A percentile compares a stretch with the other conserved stretches of the same genome.
Conservation (phyloP, 2,113 vertebrate genomes). For the Bostrychus sinensis region DNA sequence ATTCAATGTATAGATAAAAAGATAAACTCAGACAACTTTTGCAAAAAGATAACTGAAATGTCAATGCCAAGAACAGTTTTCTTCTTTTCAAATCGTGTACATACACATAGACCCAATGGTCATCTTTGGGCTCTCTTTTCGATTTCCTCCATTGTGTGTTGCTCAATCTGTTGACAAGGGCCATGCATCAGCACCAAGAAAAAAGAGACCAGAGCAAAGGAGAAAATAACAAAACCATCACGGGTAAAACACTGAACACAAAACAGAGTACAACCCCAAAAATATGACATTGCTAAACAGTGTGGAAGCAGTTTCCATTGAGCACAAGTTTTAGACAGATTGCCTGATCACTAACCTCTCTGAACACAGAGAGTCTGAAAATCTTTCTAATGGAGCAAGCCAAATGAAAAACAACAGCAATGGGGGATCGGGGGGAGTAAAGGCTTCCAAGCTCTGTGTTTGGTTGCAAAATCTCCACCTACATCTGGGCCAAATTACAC, state of each 20-base stretch:
- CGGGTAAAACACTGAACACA: slow-evolving; percentile 20
- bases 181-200: slow-evolving; percentile 60
- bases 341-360: slow-evolving; percentile 4
- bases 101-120: slow-evolving; percentile 30
- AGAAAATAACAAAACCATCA: slow-evolving; percentile 43
- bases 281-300: slow-evolving; percentile 45
- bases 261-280: slow-evolving; percentile 33
- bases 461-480: slow-evolving; percentile 41
- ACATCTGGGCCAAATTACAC: slow-evolving; percentile 68
- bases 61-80: slow-evolving; percentile 41
- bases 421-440: slow-evolving; percentile 10
- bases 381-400: slow-evolving; percentile 24
- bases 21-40: not conserved
- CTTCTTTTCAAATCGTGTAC: no score
- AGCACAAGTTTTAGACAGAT: not conserved
- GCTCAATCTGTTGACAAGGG: slow-evolving; percentile 59
- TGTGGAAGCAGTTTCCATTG: slow-evolving; percentile 15
- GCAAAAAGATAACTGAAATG: slow-evolving; percentile 44
- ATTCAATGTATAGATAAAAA: no score
- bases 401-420: slow-evolving; percentile 35
- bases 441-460: slow-evolving; percentile 33
- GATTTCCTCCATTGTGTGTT: slow-evolving; percentile 11
- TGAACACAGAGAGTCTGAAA: slow-evolving; percentile 7
- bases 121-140: slow-evolving; percentile 30
- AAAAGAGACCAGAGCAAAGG: slow-evolving; percentile 8